Percentiles rank a stretch among this genome's conserved stretches.
Evolutionary conservation across 1,140 invertebrate genomes (phyloP).

Genomic region (Drosophila hydei): DNA sequence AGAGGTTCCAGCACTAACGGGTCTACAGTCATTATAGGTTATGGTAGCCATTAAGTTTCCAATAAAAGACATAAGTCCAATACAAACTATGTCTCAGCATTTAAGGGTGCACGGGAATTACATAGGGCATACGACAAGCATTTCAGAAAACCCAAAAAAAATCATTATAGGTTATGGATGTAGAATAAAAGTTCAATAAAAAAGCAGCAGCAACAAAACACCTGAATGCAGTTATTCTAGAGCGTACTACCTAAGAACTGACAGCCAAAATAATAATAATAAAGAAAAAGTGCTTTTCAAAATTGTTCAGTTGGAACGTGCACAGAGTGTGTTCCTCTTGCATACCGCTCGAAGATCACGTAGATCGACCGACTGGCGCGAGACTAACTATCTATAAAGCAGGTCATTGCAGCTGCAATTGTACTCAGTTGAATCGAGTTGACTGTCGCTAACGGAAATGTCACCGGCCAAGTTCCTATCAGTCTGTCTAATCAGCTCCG

Average conservation of each 20-base stretch:
- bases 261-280: not conserved
- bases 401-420: slow-evolving; percentile 23
- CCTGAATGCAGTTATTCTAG: too few relatives aligned
- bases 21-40: slow-evolving; percentile 14
- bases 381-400: slow-evolving; percentile 48
- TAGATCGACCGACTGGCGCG: slow-evolving; percentile 34
- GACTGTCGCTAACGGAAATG: slow-evolving; percentile 39
- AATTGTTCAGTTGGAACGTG: slow-evolving; percentile 59
- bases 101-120: not conserved
- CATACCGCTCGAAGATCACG: slow-evolving; percentile 59
- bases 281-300: not conserved
- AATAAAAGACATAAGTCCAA: slow-evolving; percentile 24
- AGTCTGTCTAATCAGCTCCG: slow-evolving; percentile 20
- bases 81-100: not conserved
- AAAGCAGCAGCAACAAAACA: too few relatives aligned
- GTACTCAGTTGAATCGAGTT: slow-evolving; percentile 8
- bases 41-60: not conserved
- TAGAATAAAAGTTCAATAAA: too few relatives aligned
- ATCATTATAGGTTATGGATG: not conserved
- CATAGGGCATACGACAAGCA: not conserved
- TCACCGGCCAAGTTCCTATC: slow-evolving; percentile 31
- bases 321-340: slow-evolving; percentile 54
- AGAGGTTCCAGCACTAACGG: slow-evolving; percentile 2
- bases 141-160: not conserved
- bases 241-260: not conserved